Conservation (phyloP, 2,113 vertebrate genomes). For the Menidia beryllina region DNA sequence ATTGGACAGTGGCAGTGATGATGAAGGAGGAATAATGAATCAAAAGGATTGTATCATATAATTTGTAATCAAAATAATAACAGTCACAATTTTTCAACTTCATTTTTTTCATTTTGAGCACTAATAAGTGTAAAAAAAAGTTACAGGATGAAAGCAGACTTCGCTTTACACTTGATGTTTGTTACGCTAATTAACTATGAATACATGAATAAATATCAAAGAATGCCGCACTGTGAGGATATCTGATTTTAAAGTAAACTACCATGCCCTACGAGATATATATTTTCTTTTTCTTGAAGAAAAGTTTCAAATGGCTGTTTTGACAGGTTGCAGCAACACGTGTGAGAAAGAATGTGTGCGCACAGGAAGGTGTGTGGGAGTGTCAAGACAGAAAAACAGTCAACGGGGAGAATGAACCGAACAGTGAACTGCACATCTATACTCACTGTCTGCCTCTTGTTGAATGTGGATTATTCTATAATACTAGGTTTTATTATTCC, state of each 20-base stretch:
- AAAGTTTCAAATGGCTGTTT: constrained; percentile 54
- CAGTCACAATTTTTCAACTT: background rate
- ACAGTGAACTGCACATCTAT: constrained; percentile 22
- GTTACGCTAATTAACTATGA: constrained; percentile 55
- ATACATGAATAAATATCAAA: constrained; percentile 55
- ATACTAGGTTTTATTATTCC: constrained; percentile 32
- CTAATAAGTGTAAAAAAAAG: constrained; percentile 13
- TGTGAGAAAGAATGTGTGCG: constrained; percentile 1
- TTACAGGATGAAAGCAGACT: constrained; percentile 16
- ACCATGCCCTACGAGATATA: constrained; percentile 45
- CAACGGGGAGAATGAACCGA: constrained; percentile 38
- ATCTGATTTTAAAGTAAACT: constrained; percentile 42
- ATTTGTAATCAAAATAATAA: no score
- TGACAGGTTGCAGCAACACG: constrained; percentile 34
- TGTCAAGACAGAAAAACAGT: constrained; percentile 58
- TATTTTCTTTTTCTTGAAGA: constrained; percentile 51
- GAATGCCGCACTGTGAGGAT: constrained; percentile 38
- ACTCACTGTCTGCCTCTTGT: background rate
- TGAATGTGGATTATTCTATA: constrained; percentile 37
- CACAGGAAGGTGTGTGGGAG: constrained; percentile 58
- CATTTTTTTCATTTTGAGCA: constrained; percentile 12
- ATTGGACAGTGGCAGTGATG: no score
- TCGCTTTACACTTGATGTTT: background rate
- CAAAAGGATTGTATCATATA: no score
- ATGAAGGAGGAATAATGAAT: no score